Base-by-base conservation (phyloP, 2,888 invertebrate species). In the Plemyria rubiginata region DNA sequence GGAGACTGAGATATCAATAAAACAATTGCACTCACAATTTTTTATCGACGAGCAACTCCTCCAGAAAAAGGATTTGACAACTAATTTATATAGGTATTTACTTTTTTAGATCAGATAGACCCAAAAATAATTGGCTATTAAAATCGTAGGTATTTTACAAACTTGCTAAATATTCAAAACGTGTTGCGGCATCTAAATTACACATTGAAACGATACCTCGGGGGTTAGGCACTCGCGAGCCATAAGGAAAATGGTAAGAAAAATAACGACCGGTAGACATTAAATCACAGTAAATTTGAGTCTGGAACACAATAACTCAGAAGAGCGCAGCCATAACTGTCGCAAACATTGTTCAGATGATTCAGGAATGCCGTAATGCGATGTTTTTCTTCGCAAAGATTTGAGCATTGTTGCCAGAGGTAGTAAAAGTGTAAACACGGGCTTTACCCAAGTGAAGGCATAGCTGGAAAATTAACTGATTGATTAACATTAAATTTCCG, bases 251-350 rank as follows among this genome's bases (percentile, higher is more conserved):
- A 74, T 72, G 73, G 78, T 73, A 77, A 79, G 79, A 82, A 84
- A 82, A 82, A 83, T 82, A 84, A 82, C 82, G 82, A 79, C 75
- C 79, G 76, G 78, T 76, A 78, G 77, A 80, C 83, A 80, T 84
- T 88, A 89, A 90, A 89, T 89, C 89, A 86, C 83, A 83, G 85
- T 84, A 84, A 86, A 86, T 87, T 87, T 85, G 84, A 82, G 86
- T 81, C 82, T 84, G 85, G 81, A 83, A 84, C 84, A 86, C 85
- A 86, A 88, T 90, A 90, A 89, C 84, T 90, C 86, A 87, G 77
- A 78, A 80, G 82, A 83, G 83, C 80, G 82, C 81, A 65, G 84
- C 88, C 85, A 89, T 90, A 88, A 89, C 84, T 90, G 89, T 89
- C 90, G 79, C 86, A 83, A 84, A 85, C 89, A 90, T 86, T 86